Conservation (phyloP, 2,113 vertebrate genomes). For the Nothobranchius furzeri region DNA sequence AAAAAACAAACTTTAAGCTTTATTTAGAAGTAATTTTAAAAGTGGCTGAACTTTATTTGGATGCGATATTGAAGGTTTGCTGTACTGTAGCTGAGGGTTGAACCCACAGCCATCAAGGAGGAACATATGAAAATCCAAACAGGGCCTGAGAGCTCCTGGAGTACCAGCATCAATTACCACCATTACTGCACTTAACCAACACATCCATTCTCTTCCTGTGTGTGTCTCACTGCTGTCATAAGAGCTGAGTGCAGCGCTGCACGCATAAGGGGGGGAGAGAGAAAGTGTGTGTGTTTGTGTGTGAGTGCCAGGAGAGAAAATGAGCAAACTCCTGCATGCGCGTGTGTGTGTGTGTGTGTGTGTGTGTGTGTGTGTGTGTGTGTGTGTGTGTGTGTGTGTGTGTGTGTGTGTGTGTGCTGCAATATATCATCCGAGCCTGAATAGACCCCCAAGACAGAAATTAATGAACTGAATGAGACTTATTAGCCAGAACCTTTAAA, state of each 20-base stretch:
- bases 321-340: conserved; percentile 9
- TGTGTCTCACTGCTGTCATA: conserved; percentile 44
- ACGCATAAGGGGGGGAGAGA: conserved; percentile 37
- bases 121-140: conserved; percentile 35
- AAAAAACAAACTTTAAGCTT: conserved; percentile 31
- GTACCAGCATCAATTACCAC: conserved; percentile 68
- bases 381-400: conserved; percentile 15
- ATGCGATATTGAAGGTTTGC: conserved; percentile 2
- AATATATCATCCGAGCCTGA: conserved; percentile 79
- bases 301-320: conserved; percentile 3
- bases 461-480: conserved; percentile 84
- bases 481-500: conserved; percentile 80
- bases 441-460: conserved; percentile 77
- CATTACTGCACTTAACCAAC: conserved; percentile 65
- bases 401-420: conserved; percentile 52
- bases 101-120: conserved; percentile 19
- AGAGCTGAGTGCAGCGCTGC: conserved; percentile 28
- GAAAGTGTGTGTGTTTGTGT: conserved; percentile 12
- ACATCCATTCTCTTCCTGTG: conserved; percentile 63
- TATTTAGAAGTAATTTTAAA: conserved; percentile 39
- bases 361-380: conserved; percentile 16
- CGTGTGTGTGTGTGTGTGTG: conserved; percentile 14
- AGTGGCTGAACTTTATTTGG: conserved; percentile 29
- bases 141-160: conserved; percentile 37
- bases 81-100: conserved; percentile 15